Evolutionary conservation across 2,113 vertebrate species (phyloP), one percentile per base, ranked within the genome.

Genomic region (Eulemur rufifrons): DNA sequence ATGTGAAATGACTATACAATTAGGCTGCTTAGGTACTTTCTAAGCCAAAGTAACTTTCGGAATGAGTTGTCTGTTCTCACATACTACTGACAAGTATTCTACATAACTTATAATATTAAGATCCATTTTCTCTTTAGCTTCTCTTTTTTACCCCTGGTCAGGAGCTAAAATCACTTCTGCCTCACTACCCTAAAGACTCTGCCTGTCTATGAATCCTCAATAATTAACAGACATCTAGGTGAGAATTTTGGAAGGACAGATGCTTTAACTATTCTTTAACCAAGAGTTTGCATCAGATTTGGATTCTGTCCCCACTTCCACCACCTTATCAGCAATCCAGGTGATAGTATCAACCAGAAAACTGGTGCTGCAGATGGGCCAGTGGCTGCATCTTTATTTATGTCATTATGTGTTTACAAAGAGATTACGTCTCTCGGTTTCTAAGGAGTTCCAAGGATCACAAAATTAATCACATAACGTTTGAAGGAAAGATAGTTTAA

Each of bases 21-120:
- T 61, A 78, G 21, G 34, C 17, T 78, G 39, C 32, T 85, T 56
- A 87, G n/a, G 32, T 56, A 78, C 25, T 73, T 78, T 88, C 52
- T 47, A 94, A 92, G 14, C 14, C 68, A 92, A 90, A 74, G 32
- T n/a, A 88, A 68, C 50, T 76, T 92, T 89, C 81, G 42, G 9
- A 88, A 95, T 74, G 56, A 84, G 64, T 15, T 77, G 39, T 42
- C 92, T 96, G 82, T 80, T 63, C 50, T 91, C 77, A 85, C 32
- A 37, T 15, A 50, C 25, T 61, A 94, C 4, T 76, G 61, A 73
- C 21, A 86, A 77, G 29, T 73, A 85, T 20, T n/a, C 42, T 34
- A 80, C 23, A n/a, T 14, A 84, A 76, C 29, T 32, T 45, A 39
- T 39, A 80, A 69, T 77, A 34, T 39, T 52, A 54, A 29, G 54